Percentiles rank a stretch among this genome's conserved stretches.
These are phyloP conservation scores for Pluvianellus socialis DNA, from an alignment of 2,113 vertebrate genomes.

Conservation along the genomic window DNA sequence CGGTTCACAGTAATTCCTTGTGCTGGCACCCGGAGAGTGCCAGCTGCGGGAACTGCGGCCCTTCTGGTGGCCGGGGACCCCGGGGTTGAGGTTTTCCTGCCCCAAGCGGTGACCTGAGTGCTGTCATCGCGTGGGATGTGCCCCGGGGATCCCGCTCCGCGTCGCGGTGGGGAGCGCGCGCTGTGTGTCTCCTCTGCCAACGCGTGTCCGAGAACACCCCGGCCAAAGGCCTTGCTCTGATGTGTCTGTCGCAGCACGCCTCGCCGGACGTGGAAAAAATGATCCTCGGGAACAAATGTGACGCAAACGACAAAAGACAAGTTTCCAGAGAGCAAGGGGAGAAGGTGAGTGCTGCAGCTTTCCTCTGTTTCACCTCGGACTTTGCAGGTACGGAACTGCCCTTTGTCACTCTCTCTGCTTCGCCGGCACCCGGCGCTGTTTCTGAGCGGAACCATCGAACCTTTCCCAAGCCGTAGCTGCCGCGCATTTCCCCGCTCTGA, in stretches of 20 bases:
- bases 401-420: too few species aligned
- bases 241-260: constrained; percentile 81
- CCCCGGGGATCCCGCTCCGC: too few species aligned
- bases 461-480: rapidly evolving
- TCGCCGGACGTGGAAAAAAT: constrained; percentile 97
- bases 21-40: not conserved
- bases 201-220: rapidly evolving
- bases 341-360: constrained; percentile 75
- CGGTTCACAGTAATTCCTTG: rapidly evolving
- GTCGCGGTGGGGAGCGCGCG: rapidly evolving
- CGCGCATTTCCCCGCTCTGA: rapidly evolving
- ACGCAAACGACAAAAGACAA: constrained; percentile 95
- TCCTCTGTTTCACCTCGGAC: rapidly evolving
- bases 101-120: rapidly evolving
- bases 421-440: too few species aligned
- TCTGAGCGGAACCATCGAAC: rapidly evolving
- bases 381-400: rapidly evolving
- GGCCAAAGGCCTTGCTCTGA: not conserved
- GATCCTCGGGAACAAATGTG: constrained; percentile 98
- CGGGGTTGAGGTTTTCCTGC: rapidly evolving
- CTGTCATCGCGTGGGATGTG: rapidly evolving
- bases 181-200: rapidly evolving
- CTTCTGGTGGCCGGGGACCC: not conserved
- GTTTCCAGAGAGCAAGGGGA: constrained; percentile 94
- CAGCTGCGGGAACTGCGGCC: rapidly evolving